Evolutionary conservation across 1,140 invertebrate genomes (phyloP).

Genomic region (Conopomorpha cramerella): DNA sequence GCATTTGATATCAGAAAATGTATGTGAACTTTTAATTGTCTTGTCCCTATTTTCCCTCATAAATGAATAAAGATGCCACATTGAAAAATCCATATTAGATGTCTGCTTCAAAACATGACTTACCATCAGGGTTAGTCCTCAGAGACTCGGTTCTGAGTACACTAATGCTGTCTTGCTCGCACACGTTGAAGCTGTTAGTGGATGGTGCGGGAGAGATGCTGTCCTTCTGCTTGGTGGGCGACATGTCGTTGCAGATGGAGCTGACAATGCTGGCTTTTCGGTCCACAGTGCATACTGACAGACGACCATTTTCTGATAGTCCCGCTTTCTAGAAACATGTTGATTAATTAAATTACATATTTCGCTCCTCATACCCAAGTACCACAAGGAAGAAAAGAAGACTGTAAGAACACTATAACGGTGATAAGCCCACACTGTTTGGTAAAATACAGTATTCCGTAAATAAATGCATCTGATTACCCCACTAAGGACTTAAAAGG

Average conservation of each 20-base stretch:
- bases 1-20: too few relatives aligned
- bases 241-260: conserved; percentile 44
- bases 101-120: too few relatives aligned
- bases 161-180: conserved; percentile 19
- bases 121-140: conserved; percentile 23
- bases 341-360: background rate
- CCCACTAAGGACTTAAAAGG: too few relatives aligned
- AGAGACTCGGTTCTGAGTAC: conserved; percentile 29
- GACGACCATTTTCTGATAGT: conserved; percentile 40
- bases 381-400: too few relatives aligned
- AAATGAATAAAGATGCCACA: too few relatives aligned
- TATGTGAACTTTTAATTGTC: too few relatives aligned
- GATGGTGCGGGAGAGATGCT: conserved; percentile 52
- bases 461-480: too few relatives aligned
- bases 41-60: too few relatives aligned
- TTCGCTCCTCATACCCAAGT: background rate
- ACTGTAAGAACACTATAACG: too few relatives aligned
- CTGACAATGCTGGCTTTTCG: conserved; percentile 44
- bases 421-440: too few relatives aligned
- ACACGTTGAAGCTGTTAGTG: conserved; percentile 38
- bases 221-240: conserved; percentile 45
- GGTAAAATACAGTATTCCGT: too few relatives aligned
- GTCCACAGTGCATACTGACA: conserved; percentile 51
- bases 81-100: too few relatives aligned
- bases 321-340: conserved; percentile 21